A percentile compares a stretch with the other conserved stretches of the same genome.
Evolutionary conservation across 2,888 invertebrate species (phyloP).

Genomic region (Pristionchus entomophagus): DNA sequence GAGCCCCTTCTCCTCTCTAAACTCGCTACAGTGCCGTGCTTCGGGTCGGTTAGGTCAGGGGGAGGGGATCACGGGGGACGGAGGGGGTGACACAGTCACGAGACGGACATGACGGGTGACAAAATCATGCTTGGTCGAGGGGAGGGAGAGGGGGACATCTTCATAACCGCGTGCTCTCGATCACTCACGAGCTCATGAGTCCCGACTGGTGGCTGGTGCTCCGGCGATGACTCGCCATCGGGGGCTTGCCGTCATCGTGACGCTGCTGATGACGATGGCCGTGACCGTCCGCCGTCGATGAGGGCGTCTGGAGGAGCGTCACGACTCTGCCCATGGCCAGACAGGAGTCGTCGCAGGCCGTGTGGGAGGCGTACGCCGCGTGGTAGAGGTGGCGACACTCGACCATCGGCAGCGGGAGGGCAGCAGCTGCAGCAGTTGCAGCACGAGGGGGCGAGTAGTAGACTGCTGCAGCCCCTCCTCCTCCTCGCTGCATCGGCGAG

Average conservation of each 20-base stretch:
- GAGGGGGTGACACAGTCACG: no score
- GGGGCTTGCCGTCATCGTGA: background rate
- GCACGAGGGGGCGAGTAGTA: no score
- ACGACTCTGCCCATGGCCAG: background rate
- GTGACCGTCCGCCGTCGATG: no score
- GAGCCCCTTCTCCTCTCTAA: no score
- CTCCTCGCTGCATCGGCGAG: no score
- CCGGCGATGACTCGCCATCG: background rate
- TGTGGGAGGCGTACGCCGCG: constrained; percentile 44
- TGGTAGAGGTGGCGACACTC: constrained; percentile 41
- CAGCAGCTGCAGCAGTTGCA: background rate
- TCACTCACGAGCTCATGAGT: constrained; percentile 29
- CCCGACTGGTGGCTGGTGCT: constrained; percentile 38
- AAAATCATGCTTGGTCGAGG: background rate
- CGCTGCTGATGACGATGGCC: background rate
- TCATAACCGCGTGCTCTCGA: background rate
- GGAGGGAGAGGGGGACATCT: background rate
- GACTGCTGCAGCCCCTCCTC: background rate
- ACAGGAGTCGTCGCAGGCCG: constrained; percentile 43
- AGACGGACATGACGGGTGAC: no score
- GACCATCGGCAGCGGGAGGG: constrained; percentile 17
- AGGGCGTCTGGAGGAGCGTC: background rate
- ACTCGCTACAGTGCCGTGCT: no score
- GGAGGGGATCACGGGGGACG: no score
- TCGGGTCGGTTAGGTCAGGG: no score